A percentile compares a stretch with the other conserved stretches of the same genome.
Conservation (phyloP, 2,113 vertebrate species). For the Brachirus orientalis region DNA sequence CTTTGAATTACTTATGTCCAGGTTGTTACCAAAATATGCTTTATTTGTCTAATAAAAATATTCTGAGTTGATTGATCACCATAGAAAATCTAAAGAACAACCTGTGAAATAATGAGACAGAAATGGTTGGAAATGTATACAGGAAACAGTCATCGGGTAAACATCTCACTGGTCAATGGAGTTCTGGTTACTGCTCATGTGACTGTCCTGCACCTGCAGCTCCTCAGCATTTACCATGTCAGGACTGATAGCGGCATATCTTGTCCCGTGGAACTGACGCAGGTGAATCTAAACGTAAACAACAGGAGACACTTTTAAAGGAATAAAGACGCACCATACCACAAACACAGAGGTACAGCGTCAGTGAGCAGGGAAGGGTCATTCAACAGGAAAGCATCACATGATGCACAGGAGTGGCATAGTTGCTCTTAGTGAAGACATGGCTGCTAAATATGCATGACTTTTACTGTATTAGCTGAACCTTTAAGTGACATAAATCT, state of each 20-base stretch:
- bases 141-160: not conserved
- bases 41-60: conserved; percentile 75
- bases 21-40: conserved; percentile 79
- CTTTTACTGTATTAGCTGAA: too few species aligned
- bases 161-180: conserved; percentile 76
- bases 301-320: not conserved
- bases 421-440: too few species aligned
- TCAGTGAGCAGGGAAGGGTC: too few species aligned
- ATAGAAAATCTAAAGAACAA: conserved; percentile 42
- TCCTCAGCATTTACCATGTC: conserved; percentile 94
- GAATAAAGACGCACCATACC: too few species aligned
- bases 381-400: too few species aligned
- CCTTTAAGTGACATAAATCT: too few species aligned
- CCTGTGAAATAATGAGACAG: conserved; percentile 20
- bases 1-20: conserved; percentile 58
- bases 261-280: conserved; percentile 94
- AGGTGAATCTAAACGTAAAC: conserved; percentile 88
- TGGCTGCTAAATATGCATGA: too few species aligned
- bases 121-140: conserved; percentile 1
- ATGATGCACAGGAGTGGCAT: too few species aligned
- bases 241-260: conserved; percentile 92
- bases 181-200: conserved; percentile 67
- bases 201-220: conserved; percentile 89
- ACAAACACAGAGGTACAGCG: too few species aligned
- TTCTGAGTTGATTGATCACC: conserved; percentile 44